Evolutionary conservation across 2,113 vertebrate species (phyloP).

Genomic region (Menidia beryllina): DNA sequence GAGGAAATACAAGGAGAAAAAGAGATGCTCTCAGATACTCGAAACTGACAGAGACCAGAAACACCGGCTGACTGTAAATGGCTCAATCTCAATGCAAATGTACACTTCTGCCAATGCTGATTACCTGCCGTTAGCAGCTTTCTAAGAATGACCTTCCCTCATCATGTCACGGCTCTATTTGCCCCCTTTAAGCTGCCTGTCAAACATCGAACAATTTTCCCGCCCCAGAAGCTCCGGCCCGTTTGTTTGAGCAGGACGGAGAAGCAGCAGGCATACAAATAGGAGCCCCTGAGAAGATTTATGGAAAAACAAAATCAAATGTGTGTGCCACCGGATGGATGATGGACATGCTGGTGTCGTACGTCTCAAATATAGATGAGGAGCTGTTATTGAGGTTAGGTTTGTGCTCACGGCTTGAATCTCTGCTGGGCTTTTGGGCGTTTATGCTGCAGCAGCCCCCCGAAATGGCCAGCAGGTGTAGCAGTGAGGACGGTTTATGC

Average conservation of each 20-base stretch:
- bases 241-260: slow-evolving; percentile 49
- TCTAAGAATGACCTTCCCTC: slow-evolving; percentile 63
- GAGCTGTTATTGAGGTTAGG: slow-evolving; percentile 54
- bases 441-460: slow-evolving; percentile 39
- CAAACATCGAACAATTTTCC: slow-evolving; percentile 55
- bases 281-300: slow-evolving; percentile 32
- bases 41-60: slow-evolving; percentile 3
- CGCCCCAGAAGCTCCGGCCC: slow-evolving; percentile 18
- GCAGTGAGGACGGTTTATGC: slow-evolving; percentile 64
- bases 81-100: slow-evolving; percentile 71
- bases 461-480: slow-evolving; percentile 73
- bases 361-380: slow-evolving; percentile 40
- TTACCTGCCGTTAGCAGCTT: slow-evolving; percentile 56
- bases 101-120: slow-evolving; percentile 53
- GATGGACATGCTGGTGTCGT: slow-evolving; percentile 59
- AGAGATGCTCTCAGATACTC: slow-evolving; percentile 4
- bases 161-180: slow-evolving; percentile 63
- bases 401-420: slow-evolving; percentile 40
- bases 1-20: slow-evolving; percentile 1
- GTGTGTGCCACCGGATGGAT: slow-evolving; percentile 8
- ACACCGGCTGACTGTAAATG: slow-evolving; percentile 48
- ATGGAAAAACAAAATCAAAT: slow-evolving; percentile 43
- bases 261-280: slow-evolving; percentile 41
- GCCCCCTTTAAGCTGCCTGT: slow-evolving; percentile 68
- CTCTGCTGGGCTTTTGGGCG: slow-evolving; percentile 12